Evolutionary conservation across 2,113 vertebrate genomes (phyloP), one percentile per base, ranked within the genome.

Genomic region (Trachemys scripta): DNA sequence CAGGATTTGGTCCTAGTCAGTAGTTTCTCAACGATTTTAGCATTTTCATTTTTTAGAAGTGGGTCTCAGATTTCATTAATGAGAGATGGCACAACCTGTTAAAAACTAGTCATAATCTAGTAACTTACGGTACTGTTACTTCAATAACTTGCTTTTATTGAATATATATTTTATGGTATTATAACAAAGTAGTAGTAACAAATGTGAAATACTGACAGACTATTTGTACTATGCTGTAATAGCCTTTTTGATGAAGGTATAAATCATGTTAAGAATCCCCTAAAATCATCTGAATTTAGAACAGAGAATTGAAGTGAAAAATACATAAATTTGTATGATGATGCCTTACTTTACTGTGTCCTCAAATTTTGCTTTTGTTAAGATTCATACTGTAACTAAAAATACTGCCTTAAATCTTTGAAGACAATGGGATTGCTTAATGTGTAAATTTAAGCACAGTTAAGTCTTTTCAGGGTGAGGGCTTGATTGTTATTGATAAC

Each of bases 41-140:
- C 5, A 14, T n/a, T 89, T 62, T 14, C 57, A 2, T 95, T 9
- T 90, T 90, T 90, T 79, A 57, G 53, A 92, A 79, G 1, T 50
- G 1, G 49, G 35, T 2, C 1, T 76, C 0, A 2, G 65, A 4
- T 1, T 75, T 5, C 62, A 22, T 19, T 80, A 80, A 1, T 8
- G 27, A n/a, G 3, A 90, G 10, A 42, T 19, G 25, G 2, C 29
- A 31, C 17, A 1, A 89, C 85, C 17, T 88, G 5, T 62, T 95
- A 69, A 76, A 62, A 62, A 31, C 59, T 16, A 62, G 59, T 62
- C 59, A 1, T 69, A 75, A 27, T 83, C 17, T 69, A 50, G 42
- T 90, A 11, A 35, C 45, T 51, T 88, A 47, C 8, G 45, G 45
- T 47, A 29, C 27, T 56, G 13, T 62, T 62, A 31, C 57, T 62